Percentiles rank a stretch among this genome's conserved stretches.
Evolutionary conservation across 1,140 invertebrate genomes (phyloP).

Genomic region (Schlechtendalia chinensis): DNA sequence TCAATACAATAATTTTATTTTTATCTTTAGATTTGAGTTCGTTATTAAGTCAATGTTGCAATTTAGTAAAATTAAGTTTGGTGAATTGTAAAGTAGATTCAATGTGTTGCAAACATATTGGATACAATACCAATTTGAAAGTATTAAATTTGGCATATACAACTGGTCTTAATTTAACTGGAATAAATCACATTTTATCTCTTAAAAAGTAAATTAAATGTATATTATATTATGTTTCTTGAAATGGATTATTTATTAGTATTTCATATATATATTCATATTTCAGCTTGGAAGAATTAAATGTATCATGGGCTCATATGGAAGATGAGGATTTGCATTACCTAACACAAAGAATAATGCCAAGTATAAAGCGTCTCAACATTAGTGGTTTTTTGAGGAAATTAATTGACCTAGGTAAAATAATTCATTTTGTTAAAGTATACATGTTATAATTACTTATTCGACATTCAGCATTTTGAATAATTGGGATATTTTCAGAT

Average conservation of each 20-base stretch:
- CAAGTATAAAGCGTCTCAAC: constrained; percentile 70
- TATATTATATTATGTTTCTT: background rate
- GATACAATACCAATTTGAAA: constrained; percentile 66
- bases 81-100: constrained; percentile 71
- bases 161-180: constrained; percentile 63
- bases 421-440: no score
- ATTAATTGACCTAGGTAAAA: constrained; percentile 72
- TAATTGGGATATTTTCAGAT: constrained; percentile 68
- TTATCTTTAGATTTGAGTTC: constrained; percentile 59
- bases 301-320: constrained; percentile 80
- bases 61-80: constrained; percentile 77
- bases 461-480: no score
- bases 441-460: no score
- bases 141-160: constrained; percentile 75
- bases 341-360: constrained; percentile 65
- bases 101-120: constrained; percentile 65
- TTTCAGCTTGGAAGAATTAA: constrained; percentile 70
- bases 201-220: constrained; percentile 63
- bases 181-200: constrained; percentile 63
- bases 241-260: constrained; percentile 51
- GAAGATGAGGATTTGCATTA: constrained; percentile 62
- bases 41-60: constrained; percentile 68
- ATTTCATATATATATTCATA: no score
- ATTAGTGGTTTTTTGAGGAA: constrained; percentile 75
- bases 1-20: no score